These are phyloP conservation scores for Meteorus sp. DNA, from an alignment of 1,140 invertebrate species.

Conservation along the genomic window DNA sequence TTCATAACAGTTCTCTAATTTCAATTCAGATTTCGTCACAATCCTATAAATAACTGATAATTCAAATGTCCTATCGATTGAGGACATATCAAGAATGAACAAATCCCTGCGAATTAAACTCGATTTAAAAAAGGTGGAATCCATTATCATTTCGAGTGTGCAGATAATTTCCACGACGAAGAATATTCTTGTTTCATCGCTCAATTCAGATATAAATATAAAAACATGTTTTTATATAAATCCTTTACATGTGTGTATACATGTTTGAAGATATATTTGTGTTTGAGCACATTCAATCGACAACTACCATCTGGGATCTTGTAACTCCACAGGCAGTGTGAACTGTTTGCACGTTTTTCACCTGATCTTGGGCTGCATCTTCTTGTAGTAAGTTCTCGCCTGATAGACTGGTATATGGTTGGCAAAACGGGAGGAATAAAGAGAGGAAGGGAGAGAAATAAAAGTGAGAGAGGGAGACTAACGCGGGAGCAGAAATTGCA, in stretches of 20 bases:
- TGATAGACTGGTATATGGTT: background rate
- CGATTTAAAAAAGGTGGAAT: too few species aligned
- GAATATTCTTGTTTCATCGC: background rate
- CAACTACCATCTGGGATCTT: conserved; percentile 23
- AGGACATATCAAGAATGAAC: too few species aligned
- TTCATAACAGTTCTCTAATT: too few species aligned
- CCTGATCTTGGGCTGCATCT: conserved; percentile 24
- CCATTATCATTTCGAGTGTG: too few species aligned
- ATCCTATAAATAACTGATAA: too few species aligned
- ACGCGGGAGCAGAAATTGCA: background rate
- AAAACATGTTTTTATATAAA: background rate
- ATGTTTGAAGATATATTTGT: background rate
- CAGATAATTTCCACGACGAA: too few species aligned
- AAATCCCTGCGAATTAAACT: too few species aligned
- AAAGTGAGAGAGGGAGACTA: background rate
- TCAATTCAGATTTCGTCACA: too few species aligned
- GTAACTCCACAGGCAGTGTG: conserved; percentile 22
- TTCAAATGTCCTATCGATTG: too few species aligned
- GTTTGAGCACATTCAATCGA: conserved; percentile 20
- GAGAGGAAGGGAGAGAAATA: too few species aligned
- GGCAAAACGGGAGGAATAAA: too few species aligned
- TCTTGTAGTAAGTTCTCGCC: conserved; percentile 18
- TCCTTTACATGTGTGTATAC: background rate
- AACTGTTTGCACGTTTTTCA: conserved; percentile 23
- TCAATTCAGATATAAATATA: too few species aligned